Percentiles rank a stretch among this genome's conserved stretches.
phyloP scores from a whole-genome alignment of 2,888 invertebrate genomes.

The Epistrophe eligans region DNA sequence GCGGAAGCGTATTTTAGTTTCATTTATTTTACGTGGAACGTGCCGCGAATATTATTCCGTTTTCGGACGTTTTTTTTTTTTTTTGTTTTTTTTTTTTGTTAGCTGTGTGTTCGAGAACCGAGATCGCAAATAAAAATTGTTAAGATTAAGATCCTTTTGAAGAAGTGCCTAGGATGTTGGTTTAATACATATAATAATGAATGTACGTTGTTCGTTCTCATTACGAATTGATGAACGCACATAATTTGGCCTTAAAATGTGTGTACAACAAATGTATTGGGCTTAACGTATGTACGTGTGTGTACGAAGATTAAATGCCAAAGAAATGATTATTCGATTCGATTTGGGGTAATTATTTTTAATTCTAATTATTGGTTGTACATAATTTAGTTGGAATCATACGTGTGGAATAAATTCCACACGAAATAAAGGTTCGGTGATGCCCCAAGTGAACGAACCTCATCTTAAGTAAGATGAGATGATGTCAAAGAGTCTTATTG shows the following conservation, averaged over 20 bases:
- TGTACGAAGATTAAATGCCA: slow-evolving; percentile 43
- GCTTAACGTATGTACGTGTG: slow-evolving; percentile 3
- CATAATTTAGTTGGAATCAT: neutral
- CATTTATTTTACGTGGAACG: slow-evolving; percentile 69
- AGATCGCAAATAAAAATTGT: slow-evolving; percentile 69
- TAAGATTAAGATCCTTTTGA: slow-evolving; percentile 47
- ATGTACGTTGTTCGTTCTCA: slow-evolving; percentile 30
- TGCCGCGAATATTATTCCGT: slow-evolving; percentile 57
- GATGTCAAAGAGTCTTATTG: no score
- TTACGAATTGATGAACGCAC: slow-evolving; percentile 65
- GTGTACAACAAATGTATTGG: slow-evolving; percentile 22
- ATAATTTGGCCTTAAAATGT: slow-evolving; percentile 57
- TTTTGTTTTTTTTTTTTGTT: neutral
- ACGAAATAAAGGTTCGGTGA: no score
- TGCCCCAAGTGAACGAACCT: no score
- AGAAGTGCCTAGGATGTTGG: slow-evolving; percentile 50
- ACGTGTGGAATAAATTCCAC: no score
- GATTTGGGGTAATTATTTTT: neutral
- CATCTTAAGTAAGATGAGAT: no score
- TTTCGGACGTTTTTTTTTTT: slow-evolving; percentile 15
- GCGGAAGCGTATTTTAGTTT: slow-evolving; percentile 66
- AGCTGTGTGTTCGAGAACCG: slow-evolving; percentile 16
- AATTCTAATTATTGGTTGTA: neutral
- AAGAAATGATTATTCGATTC: slow-evolving; percentile 21
- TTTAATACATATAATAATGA: slow-evolving; percentile 20